Evolutionary conservation across 2,797 vertebrate species (phyloP).

Genomic region (Malurus leucopterus): DNA sequence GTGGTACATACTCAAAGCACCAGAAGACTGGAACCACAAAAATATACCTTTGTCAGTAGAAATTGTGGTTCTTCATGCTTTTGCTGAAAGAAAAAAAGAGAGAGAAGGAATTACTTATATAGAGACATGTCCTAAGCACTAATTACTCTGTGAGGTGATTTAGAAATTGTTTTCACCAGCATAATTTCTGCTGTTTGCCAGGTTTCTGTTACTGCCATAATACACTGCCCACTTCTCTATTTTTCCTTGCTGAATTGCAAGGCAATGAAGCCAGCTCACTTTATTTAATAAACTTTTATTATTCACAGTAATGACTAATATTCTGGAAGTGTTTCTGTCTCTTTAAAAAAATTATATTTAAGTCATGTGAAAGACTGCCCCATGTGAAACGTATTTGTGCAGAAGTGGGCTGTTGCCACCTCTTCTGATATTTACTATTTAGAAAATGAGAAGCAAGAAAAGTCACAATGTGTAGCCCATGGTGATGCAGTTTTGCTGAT

Average conservation of each 20-base stretch:
- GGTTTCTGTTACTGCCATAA: background rate
- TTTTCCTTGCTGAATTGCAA: background rate
- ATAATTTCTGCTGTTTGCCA: background rate
- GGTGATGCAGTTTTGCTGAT: background rate
- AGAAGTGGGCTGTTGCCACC: background rate
- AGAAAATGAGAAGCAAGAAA: background rate
- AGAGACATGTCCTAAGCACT: background rate
- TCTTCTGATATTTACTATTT: background rate
- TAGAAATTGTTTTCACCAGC: background rate
- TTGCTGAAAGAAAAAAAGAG: background rate
- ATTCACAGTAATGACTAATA: background rate
- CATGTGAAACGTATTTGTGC: background rate
- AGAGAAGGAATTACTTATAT: background rate
- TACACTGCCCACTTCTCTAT: background rate
- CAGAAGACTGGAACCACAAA: background rate
- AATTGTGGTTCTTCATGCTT: background rate
- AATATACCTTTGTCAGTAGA: background rate
- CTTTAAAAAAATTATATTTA: background rate
- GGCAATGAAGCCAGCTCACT: background rate
- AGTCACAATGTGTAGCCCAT: rapidly evolving
- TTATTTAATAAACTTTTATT: background rate
- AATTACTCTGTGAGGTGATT: background rate
- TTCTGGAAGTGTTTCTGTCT: background rate
- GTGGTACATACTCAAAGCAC: background rate
- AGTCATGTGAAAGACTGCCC: background rate